phyloP scores from a whole-genome alignment of 2,797 vertebrate species.

The Rhinella marina region DNA sequence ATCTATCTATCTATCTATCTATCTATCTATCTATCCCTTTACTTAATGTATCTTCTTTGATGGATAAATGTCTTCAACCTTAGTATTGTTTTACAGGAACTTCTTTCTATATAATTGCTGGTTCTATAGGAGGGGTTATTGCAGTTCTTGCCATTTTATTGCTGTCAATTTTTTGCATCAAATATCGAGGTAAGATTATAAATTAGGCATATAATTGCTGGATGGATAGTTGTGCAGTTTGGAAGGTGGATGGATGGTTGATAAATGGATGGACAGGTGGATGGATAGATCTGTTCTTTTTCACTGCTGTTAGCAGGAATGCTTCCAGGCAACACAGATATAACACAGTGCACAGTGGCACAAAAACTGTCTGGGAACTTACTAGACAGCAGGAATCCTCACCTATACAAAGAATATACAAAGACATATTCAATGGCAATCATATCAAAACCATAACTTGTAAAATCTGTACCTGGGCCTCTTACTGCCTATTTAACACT shows the following conservation, averaged over 20 bases:
- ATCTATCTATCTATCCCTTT: too few relatives aligned
- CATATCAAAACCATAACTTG: too few relatives aligned
- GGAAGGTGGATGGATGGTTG: not conserved
- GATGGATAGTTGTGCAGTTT: not conserved
- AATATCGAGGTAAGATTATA: constrained; percentile 54
- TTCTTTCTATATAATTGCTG: not conserved
- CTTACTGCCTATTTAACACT: too few relatives aligned
- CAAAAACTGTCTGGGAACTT: not conserved
- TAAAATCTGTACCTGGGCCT: too few relatives aligned
- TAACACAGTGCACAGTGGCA: too few relatives aligned
- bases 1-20: too few relatives aligned
- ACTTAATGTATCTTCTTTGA: not conserved
- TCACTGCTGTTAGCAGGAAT: not conserved
- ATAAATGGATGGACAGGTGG: not conserved
- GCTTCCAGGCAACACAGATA: not conserved
- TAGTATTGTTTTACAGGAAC: constrained; percentile 1
- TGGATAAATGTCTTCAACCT: not conserved
- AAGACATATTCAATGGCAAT: too few relatives aligned
- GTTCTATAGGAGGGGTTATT: constrained; percentile 19
- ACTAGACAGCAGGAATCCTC: too few relatives aligned
- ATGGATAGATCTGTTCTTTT: not conserved
- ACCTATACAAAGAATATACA: too few relatives aligned
- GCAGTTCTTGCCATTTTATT: not conserved
- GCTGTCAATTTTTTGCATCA: constrained; percentile 15
- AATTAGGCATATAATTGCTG: not conserved